Evolutionary conservation across 2,113 vertebrate genomes (phyloP).

Genomic region (Thunnus thynnus): DNA sequence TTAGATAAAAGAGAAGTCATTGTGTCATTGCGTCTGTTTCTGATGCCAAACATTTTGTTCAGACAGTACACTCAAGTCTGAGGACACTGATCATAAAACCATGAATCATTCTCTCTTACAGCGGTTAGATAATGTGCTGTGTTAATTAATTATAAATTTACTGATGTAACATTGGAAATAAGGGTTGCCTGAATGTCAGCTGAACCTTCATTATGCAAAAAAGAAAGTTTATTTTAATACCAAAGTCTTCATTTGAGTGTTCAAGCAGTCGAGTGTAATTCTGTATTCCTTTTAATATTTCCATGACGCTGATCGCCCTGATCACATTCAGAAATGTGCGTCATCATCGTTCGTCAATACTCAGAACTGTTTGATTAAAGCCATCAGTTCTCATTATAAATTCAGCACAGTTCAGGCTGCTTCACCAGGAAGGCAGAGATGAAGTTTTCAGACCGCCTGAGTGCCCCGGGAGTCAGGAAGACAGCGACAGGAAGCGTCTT

Average conservation of each 20-base stretch:
- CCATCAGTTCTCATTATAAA: conserved; percentile 20
- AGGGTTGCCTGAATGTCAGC: no score
- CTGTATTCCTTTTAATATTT: not conserved
- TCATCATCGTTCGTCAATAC: not conserved
- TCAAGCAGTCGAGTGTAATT: not conserved
- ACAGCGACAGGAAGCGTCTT: conserved; percentile 6
- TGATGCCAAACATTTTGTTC: no score
- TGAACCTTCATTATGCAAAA: no score
- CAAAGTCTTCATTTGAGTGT: not conserved
- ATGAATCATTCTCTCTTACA: no score
- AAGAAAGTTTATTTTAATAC: not conserved
- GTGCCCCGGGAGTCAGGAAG: not conserved
- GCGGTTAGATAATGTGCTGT: no score
- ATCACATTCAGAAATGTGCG: conserved; percentile 2
- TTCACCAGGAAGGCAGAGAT: not conserved
- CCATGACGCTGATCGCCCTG: not conserved
- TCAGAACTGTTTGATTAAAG: conserved; percentile 17
- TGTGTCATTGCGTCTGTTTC: no score
- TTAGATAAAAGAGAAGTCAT: no score
- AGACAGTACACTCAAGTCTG: no score
- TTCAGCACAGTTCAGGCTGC: not conserved
- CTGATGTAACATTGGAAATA: no score
- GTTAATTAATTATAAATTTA: no score
- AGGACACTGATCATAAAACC: no score
- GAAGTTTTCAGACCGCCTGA: conserved; percentile 16